These are phyloP conservation scores for Chalcosyrphus nemorum DNA, from an alignment of 2,888 invertebrate species.

Conservation along the genomic window DNA sequence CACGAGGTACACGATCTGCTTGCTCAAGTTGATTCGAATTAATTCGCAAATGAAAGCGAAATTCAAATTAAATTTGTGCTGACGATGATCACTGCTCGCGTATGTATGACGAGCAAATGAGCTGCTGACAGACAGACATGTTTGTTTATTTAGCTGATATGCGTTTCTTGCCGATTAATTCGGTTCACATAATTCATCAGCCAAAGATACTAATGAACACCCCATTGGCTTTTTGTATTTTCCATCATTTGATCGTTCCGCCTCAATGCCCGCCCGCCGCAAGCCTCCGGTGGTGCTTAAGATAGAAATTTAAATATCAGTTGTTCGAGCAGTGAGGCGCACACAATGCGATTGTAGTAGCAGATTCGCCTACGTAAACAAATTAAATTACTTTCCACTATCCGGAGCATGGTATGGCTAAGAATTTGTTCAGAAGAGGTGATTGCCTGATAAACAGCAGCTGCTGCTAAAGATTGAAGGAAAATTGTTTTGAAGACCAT, in stretches of 20 bases:
- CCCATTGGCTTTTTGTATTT: background rate
- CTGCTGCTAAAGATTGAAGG: background rate
- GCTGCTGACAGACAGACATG: background rate
- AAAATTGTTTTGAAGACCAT: background rate
- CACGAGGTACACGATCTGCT: background rate
- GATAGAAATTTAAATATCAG: background rate
- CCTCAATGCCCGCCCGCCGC: background rate
- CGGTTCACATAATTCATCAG: conserved; percentile 21
- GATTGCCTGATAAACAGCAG: background rate
- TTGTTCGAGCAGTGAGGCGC: background rate
- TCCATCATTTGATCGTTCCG: background rate
- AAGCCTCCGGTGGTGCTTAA: background rate
- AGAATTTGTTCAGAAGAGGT: background rate
- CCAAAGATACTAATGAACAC: background rate
- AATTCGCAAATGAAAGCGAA: background rate
- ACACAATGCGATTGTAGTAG: background rate
- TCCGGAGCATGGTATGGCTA: background rate
- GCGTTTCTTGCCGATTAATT: conserved; percentile 60
- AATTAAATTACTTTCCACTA: conserved; percentile 56
- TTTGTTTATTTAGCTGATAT: background rate
- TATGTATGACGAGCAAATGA: background rate
- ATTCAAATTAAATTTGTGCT: background rate
- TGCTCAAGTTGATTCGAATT: background rate
- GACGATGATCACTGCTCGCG: background rate
- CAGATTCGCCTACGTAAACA: conserved; percentile 24